Evolutionary conservation across 2,797 vertebrate species (phyloP).

Genomic region (Chloroceryle amazona): DNA sequence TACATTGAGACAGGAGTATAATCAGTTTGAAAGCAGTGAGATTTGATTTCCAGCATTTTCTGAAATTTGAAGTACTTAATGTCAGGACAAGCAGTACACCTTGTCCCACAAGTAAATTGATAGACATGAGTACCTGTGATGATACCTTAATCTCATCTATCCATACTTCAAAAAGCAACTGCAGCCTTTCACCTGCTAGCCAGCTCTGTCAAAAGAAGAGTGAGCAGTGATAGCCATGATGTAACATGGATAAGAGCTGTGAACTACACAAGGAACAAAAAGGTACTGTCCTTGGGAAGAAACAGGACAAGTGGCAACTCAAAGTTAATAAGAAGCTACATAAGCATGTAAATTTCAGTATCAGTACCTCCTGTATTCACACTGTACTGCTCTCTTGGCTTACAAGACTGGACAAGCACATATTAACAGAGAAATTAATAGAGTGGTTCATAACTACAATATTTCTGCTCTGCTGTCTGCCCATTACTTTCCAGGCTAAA

Average conservation of each 20-base stretch:
- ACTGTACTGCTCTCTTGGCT: not conserved
- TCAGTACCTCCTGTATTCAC: not conserved
- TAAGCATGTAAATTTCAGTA: not conserved
- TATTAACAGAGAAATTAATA: not conserved
- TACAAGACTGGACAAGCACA: not conserved
- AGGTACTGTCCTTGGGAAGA: not conserved
- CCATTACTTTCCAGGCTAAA: not conserved
- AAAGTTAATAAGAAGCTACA: not conserved
- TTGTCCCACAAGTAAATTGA: not conserved
- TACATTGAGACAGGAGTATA: not conserved
- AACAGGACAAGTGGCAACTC: not conserved
- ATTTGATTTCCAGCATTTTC: not conserved
- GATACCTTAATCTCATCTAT: not conserved
- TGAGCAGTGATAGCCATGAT: accelerated
- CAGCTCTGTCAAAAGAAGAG: not conserved
- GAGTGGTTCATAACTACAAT: not conserved
- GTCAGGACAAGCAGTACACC: not conserved
- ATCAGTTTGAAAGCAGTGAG: not conserved
- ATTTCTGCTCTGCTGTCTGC: not conserved
- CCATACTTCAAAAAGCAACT: not conserved
- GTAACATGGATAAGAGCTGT: not conserved
- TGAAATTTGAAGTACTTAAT: not conserved
- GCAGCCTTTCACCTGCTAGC: not conserved
- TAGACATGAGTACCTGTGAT: not conserved
- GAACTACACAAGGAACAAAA: not conserved